phyloP scores from a whole-genome alignment of 2,113 vertebrate species.

The Lasiurus borealis region DNA sequence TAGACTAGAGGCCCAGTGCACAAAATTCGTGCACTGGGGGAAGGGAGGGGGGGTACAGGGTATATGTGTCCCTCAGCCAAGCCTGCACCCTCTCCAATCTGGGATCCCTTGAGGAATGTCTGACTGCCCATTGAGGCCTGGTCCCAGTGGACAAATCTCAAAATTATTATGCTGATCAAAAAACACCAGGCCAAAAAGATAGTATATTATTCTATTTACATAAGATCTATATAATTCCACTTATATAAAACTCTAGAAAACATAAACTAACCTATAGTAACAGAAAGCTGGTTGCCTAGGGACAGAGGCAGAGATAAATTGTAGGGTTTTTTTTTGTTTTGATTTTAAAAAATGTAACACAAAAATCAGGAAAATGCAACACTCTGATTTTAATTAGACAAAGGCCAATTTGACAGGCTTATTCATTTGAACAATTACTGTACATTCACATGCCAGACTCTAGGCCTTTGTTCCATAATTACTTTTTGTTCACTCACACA shows the following conservation, averaged over 20 bases:
- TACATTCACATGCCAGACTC: not conserved
- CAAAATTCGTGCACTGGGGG: too few relatives aligned
- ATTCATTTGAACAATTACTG: conserved; percentile 36
- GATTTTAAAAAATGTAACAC: conserved; percentile 54
- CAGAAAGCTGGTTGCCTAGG: not conserved
- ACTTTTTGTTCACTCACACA: conserved; percentile 23
- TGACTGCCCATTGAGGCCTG: too few relatives aligned
- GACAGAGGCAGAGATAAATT: not conserved
- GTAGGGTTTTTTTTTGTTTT: not conserved
- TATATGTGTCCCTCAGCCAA: too few relatives aligned
- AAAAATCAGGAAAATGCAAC: not conserved
- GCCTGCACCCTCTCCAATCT: too few relatives aligned
- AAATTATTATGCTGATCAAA: not conserved
- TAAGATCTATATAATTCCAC: conserved; percentile 32
- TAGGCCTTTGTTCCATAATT: conserved; percentile 33
- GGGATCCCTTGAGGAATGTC: too few relatives aligned
- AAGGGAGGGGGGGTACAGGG: too few relatives aligned
- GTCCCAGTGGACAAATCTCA: not conserved
- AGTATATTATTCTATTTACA: not conserved
- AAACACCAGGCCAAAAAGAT: not conserved
- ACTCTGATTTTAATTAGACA: conserved; percentile 45
- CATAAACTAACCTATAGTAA: not conserved
- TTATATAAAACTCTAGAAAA: conserved; percentile 44
- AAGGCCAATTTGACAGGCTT: not conserved
- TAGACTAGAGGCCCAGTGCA: too few relatives aligned